Base-by-base conservation (phyloP, 2,888 invertebrate species). In the Oscheius myriophilus region DNA sequence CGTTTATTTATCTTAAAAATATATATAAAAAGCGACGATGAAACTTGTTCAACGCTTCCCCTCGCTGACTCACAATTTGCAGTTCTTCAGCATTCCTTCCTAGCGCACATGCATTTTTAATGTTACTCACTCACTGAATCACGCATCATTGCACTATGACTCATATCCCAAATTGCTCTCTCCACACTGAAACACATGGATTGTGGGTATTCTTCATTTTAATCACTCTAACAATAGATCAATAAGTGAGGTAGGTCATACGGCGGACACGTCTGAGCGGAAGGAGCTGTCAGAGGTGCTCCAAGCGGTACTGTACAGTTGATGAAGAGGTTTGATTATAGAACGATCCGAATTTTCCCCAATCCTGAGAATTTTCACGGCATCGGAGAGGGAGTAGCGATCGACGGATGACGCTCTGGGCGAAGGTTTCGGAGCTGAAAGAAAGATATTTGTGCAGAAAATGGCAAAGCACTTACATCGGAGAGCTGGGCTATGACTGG, bases 401-500 rank as follows among this genome's bases (percentile, higher is more conserved):
- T 67, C 67, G 7, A 61, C 67, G 7, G 52, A 52, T 43, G 49
- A 43, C 7, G 59, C 52, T 18, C 61, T 59, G 11, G 54, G 53
- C 21, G 67, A 6, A 18, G 59, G 67, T n/a, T 52, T 12, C 21
- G 59, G 52, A 18, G 61, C 55, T 66, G 26, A 55, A 65, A 39
- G n/a, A n/a, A 6, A 18, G 59, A 61, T n/a, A 52, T 12, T 18
- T 52, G 52, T 6, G 61, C 55, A 57, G 26, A 55, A 65, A 39
- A 12, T 18, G 16, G 21, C 14, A n/a, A 12, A 16, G 12, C 6
- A 58, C 67, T 53, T 25, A 67, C 67, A 52, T 67, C 42, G 49
- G 11, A 53, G 12, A 23, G 53, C 41, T 23, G 67, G 59, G 51
- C 67, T 67, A 18, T 67, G 67, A n/a, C 52, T 41, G 12, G 61